These are phyloP conservation scores for Patella caerulea DNA, from an alignment of 2,888 invertebrate genomes.

Conservation along the genomic window DNA sequence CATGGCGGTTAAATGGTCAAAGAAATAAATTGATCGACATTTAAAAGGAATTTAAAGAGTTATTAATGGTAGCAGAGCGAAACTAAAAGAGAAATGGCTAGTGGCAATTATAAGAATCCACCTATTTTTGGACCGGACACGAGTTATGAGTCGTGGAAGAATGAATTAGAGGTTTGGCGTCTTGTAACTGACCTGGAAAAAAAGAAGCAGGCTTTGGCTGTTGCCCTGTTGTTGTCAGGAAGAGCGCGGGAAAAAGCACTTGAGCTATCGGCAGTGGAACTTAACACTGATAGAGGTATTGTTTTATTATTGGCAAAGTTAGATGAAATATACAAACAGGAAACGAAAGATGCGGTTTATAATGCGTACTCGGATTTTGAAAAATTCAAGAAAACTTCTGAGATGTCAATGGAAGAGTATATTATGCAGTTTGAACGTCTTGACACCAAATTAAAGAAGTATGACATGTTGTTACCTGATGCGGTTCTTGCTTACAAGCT, in stretches of 20 bases:
- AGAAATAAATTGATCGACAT: too few species aligned
- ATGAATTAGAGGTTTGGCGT: not conserved
- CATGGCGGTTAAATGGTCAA: too few species aligned
- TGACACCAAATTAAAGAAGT: not conserved
- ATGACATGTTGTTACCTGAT: slow-evolving; percentile 11
- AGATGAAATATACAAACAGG: not conserved
- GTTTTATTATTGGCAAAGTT: not conserved
- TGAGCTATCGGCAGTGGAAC: not conserved
- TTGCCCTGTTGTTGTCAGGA: not conserved
- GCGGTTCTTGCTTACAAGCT: slow-evolving; percentile 12
- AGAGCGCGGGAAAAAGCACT: not conserved
- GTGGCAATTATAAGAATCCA: not conserved
- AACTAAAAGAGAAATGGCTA: not conserved
- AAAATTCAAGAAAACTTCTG: not conserved
- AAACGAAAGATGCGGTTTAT: not conserved
- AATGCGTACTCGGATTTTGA: slow-evolving; percentile 4
- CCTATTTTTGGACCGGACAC: not conserved
- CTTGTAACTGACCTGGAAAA: not conserved
- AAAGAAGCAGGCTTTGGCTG: not conserved
- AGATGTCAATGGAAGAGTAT: slow-evolving; percentile 1
- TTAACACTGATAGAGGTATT: not conserved
- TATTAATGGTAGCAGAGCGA: not conserved
- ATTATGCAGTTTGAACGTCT: slow-evolving; percentile 9
- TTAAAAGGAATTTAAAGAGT: not conserved
- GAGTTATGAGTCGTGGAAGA: not conserved